Percentiles rank a stretch among this genome's conserved stretches.
Evolutionary conservation across 2,888 invertebrate genomes (phyloP).

Genomic region (Parnassius mnemosyne): DNA sequence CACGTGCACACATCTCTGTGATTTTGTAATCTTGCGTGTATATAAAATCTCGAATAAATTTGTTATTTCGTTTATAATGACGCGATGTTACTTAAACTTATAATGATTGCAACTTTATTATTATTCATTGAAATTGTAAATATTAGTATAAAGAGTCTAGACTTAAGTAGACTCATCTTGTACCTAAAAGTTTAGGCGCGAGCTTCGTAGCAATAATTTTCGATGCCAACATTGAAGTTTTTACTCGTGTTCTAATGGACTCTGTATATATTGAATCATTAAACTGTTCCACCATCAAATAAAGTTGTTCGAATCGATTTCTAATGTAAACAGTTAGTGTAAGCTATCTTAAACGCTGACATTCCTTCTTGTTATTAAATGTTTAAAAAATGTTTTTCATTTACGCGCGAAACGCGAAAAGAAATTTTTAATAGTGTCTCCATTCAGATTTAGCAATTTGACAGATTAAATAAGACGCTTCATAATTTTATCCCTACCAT

Average conservation of each 20-base stretch:
- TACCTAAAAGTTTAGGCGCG: conserved; percentile 69
- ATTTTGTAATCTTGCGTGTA: conserved; percentile 75
- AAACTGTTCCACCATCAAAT: conserved; percentile 54
- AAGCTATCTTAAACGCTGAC: conserved; percentile 76
- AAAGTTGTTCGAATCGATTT: conserved; percentile 55
- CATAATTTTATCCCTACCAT: conserved; percentile 14
- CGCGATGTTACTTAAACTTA: conserved; percentile 57
- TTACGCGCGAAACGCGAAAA: conserved; percentile 10
- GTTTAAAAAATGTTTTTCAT: conserved; percentile 26
- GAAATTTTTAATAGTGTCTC: conserved; percentile 9
- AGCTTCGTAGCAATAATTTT: conserved; percentile 75
- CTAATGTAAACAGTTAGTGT: conserved; percentile 56
- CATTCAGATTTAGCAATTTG: conserved; percentile 11
- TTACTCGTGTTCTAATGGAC: conserved; percentile 59
- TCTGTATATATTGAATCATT: conserved; percentile 71
- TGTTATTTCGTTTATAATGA: conserved; percentile 74
- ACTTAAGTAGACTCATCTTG: conserved; percentile 74
- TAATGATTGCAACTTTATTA: conserved; percentile 59
- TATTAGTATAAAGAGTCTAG: conserved; percentile 66
- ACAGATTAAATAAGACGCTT: conserved; percentile 14
- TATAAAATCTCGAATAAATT: conserved; percentile 73
- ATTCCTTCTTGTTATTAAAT: conserved; percentile 55
- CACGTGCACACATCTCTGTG: conserved; percentile 69
- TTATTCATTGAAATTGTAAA: conserved; percentile 71
- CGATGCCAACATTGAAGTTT: conserved; percentile 71